Conservation (phyloP, 2,888 invertebrate genomes). For the Taenaris catops region DNA sequence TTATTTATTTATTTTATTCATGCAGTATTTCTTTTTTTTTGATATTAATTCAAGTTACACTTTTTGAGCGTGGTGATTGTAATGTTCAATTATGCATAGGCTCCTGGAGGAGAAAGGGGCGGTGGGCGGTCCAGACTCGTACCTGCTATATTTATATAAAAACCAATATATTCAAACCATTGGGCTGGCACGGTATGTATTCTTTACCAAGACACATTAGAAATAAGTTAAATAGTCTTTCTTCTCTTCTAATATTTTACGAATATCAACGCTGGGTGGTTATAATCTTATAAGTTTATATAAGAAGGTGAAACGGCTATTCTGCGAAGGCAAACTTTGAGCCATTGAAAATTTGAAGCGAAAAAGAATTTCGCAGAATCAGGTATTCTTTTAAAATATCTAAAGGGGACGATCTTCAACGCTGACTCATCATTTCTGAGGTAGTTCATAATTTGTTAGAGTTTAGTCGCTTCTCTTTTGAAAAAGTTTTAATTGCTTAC, state of each 20-base stretch:
- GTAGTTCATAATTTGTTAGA: conserved; percentile 28
- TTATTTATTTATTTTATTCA: no score
- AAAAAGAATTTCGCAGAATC: conserved; percentile 26
- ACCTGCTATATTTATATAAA: no score
- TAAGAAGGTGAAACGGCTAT: conserved; percentile 22
- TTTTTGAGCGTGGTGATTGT: no score
- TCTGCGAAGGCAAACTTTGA: conserved; percentile 19
- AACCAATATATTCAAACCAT: no score
- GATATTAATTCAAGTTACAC: no score
- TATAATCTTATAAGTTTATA: conserved; percentile 19
- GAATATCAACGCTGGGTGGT: conserved; percentile 10
- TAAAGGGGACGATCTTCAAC: conserved; percentile 14
- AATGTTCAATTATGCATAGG: no score
- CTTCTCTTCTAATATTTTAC: conserved; percentile 1
- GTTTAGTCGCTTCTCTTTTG: conserved; percentile 26
- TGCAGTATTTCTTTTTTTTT: no score
- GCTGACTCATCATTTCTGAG: conserved; percentile 26
- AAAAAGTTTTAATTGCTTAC: conserved; percentile 38
- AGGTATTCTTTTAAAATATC: conserved; percentile 25
- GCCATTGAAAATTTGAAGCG: conserved; percentile 22
- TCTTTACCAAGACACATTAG: no score
- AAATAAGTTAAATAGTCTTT: no score
- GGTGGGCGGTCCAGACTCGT: no score
- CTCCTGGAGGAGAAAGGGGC: no score
- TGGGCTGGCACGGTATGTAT: no score